Percentiles rank a stretch among this genome's conserved stretches.
Evolutionary conservation across 2,797 vertebrate genomes (phyloP).

Genomic region (Poecilia wingei): DNA sequence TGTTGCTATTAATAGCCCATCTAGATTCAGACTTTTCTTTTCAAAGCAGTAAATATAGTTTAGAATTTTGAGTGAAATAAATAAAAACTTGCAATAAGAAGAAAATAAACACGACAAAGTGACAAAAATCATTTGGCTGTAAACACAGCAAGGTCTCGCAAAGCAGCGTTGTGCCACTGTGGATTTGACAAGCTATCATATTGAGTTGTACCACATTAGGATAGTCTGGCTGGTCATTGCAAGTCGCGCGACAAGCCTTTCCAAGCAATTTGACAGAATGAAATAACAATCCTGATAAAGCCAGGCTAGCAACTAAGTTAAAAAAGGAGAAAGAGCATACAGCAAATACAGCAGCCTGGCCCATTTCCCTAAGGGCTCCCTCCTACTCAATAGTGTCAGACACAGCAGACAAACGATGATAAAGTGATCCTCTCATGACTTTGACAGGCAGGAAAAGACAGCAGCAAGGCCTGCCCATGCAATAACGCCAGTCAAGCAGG

Average conservation of each 20-base stretch:
- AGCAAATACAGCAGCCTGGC: conserved; percentile 72
- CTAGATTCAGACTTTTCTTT: background rate
- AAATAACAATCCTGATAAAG: conserved; percentile 67
- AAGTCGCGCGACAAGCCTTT: conserved; percentile 51
- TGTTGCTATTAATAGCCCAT: background rate
- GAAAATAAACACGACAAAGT: background rate
- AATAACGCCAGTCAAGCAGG: conserved; percentile 85
- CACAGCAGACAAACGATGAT: conserved; percentile 98
- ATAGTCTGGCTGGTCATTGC: conserved; percentile 24
- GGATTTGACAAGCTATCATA: conserved; percentile 54
- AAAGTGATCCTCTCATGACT: conserved; percentile 92
- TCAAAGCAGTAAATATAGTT: background rate
- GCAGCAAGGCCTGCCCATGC: conserved; percentile 85
- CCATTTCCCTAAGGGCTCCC: conserved; percentile 86
- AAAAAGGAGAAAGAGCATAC: conserved; percentile 64
- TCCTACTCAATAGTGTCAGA: conserved; percentile 86
- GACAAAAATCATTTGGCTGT: conserved; percentile 11
- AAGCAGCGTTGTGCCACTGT: conserved; percentile 19
- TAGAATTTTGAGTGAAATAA: background rate
- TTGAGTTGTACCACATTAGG: conserved; percentile 54
- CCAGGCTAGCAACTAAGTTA: conserved; percentile 64
- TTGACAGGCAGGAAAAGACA: conserved; percentile 89
- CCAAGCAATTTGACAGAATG: conserved; percentile 60
- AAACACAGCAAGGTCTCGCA: conserved; percentile 22
- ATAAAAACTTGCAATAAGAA: background rate